Percentiles rank a stretch among this genome's conserved stretches.
Conservation (phyloP, 2,888 invertebrate species). For the Nycteola revayana region DNA sequence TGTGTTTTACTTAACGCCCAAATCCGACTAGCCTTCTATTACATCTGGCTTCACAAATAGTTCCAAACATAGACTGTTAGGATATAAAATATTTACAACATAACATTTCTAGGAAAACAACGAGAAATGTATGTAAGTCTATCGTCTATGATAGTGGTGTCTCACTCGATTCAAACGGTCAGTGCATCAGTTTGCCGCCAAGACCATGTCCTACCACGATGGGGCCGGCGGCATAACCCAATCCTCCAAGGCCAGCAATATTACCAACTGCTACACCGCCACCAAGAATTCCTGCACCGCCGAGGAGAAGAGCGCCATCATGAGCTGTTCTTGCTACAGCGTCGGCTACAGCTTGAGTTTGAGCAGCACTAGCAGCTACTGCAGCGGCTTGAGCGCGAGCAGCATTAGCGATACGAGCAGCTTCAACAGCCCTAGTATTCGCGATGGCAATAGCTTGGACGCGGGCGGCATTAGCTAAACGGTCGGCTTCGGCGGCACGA, state of each 20-base stretch:
- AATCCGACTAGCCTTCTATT: too few species aligned
- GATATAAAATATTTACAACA: constrained; percentile 50
- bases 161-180: constrained; percentile 24
- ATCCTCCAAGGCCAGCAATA: constrained; percentile 17
- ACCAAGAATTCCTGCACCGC: constrained; percentile 34
- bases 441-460: constrained; percentile 71
- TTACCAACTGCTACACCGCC: too few species aligned
- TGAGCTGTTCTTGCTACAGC: constrained; percentile 50
- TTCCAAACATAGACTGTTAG: constrained; percentile 43
- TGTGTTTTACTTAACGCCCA: too few species aligned
- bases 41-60: too few species aligned
- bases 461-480: constrained; percentile 68
- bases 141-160: constrained; percentile 42
- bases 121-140: constrained; percentile 67
- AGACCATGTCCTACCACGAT: constrained; percentile 19
- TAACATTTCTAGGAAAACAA: constrained; percentile 60
- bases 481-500: constrained; percentile 34
- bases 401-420: constrained; percentile 61
- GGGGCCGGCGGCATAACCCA: constrained; percentile 11
- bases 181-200: constrained; percentile 11
- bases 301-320: constrained; percentile 55
- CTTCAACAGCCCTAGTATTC: constrained; percentile 69
- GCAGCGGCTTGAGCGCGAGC: constrained; percentile 38
- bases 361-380: constrained; percentile 27
- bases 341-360: constrained; percentile 41